Evolutionary conservation across 2,888 invertebrate species (phyloP).

Genomic region (Drosophila meridionalis): DNA sequence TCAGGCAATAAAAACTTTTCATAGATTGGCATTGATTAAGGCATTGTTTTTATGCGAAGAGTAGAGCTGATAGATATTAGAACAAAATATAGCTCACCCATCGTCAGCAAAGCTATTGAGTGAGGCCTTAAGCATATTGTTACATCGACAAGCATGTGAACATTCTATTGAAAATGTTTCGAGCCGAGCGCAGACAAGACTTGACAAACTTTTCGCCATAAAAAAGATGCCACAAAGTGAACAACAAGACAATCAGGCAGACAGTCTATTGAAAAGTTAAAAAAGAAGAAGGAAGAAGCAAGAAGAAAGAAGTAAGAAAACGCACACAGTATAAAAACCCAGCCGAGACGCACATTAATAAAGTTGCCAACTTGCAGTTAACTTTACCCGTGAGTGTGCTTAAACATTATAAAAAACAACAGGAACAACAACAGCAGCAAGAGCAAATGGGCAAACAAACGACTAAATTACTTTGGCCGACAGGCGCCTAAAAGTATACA

Average conservation of each 20-base stretch:
- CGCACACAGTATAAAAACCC: slow-evolving; percentile 20
- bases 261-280: slow-evolving; percentile 49
- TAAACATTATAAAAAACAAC: slow-evolving; percentile 69
- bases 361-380: slow-evolving; percentile 75
- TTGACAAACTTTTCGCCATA: slow-evolving; percentile 39
- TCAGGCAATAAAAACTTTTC: slow-evolving; percentile 7
- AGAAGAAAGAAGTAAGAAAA: not conserved
- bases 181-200: slow-evolving; percentile 2
- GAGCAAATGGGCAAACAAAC: slow-evolving; percentile 63
- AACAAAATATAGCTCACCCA: not conserved
- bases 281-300: not conserved
- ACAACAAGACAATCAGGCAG: slow-evolving; percentile 35
- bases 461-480: slow-evolving; percentile 64
- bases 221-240: slow-evolving; percentile 42
- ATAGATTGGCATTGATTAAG: slow-evolving; percentile 8
- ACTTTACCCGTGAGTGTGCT: slow-evolving; percentile 79
- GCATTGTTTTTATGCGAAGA: not conserved
- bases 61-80: not conserved
- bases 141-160: slow-evolving; percentile 6
- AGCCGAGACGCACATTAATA: slow-evolving; percentile 69
- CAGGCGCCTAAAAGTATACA: slow-evolving; percentile 65
- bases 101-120: not conserved
- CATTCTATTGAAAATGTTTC: slow-evolving; percentile 34
- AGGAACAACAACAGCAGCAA: slow-evolving; percentile 40
- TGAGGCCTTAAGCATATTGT: slow-evolving; percentile 13